Evolutionary conservation across 2,888 invertebrate species (phyloP).

Genomic region (Synergus laeviventris): DNA sequence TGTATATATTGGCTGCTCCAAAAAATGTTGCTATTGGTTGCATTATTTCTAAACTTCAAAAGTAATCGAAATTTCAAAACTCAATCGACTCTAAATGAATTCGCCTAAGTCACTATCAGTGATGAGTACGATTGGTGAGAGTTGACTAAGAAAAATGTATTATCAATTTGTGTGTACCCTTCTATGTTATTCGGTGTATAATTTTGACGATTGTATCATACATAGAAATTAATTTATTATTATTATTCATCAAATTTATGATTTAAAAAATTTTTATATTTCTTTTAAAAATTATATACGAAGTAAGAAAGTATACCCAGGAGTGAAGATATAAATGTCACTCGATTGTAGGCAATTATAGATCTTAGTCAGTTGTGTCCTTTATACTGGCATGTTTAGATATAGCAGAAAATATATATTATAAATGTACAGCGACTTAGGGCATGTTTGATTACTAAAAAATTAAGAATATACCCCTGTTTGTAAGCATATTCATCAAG

Average conservation of each 20-base stretch:
- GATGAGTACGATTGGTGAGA: not conserved
- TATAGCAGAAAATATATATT: conserved; percentile 21
- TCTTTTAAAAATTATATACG: not conserved
- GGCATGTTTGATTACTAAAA: conserved; percentile 17
- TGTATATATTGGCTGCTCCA: conserved; percentile 20
- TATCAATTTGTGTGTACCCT: conserved; percentile 4
- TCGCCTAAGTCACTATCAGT: not conserved
- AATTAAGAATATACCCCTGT: conserved; percentile 11
- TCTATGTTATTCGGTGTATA: conserved; percentile 21
- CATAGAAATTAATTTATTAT: not conserved
- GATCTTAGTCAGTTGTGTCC: conserved; percentile 23
- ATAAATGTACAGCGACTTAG: conserved; percentile 37
- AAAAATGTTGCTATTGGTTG: no score
- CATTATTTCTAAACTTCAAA: not conserved
- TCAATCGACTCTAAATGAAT: not conserved
- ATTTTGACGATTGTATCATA: conserved; percentile 17
- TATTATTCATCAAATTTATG: not conserved
- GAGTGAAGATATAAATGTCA: conserved; percentile 11
- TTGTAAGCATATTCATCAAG: conserved; percentile 13
- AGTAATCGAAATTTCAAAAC: conserved; percentile 4
- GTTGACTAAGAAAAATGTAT: not conserved
- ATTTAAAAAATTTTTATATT: not conserved
- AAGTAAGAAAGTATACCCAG: not conserved
- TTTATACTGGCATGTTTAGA: conserved; percentile 22
- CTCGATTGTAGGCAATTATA: not conserved